Conservation (phyloP, 1,140 invertebrate genomes). For the Aphaenogaster floridana region DNA sequence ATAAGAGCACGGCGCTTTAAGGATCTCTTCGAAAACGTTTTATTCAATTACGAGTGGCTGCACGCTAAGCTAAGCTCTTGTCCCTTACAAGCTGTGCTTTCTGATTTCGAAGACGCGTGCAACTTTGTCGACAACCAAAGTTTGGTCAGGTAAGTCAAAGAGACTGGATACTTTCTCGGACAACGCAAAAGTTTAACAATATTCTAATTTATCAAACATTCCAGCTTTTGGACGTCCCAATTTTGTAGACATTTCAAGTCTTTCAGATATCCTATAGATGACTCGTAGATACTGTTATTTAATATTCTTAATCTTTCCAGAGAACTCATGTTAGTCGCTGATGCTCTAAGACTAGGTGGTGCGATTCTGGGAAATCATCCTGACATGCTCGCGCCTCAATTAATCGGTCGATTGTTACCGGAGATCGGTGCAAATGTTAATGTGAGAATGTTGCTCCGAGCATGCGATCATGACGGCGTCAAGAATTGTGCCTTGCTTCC, state of each 20-base stretch:
- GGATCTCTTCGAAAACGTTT: constrained; percentile 96
- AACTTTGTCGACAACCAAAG: constrained; percentile 94
- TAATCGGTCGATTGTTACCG: constrained; percentile 96
- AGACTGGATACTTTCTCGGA: background rate
- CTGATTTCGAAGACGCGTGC: constrained; percentile 98
- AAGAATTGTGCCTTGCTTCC: constrained; percentile 96
- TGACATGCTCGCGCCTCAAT: constrained; percentile 98
- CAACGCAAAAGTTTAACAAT: background rate
- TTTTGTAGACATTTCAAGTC: background rate
- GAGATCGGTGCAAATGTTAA: constrained; percentile 95
- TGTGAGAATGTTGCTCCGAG: constrained; percentile 94
- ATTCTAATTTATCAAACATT: background rate
- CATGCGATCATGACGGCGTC: constrained; percentile 95
- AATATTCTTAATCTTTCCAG: constrained; percentile 85
- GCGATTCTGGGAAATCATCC: constrained; percentile 96
- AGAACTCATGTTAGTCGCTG: constrained; percentile 97
- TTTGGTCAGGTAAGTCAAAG: constrained; percentile 89
- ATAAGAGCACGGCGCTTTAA: constrained; percentile 96
- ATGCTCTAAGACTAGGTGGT: constrained; percentile 96
- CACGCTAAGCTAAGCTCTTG: constrained; percentile 98
- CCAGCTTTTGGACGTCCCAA: background rate
- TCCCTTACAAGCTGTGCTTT: constrained; percentile 96
- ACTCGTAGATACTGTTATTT: background rate
- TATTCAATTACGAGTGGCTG: constrained; percentile 99
- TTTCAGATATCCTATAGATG: background rate